Conservation (phyloP, 2,888 invertebrate species). For the Nymphalis c-album region DNA sequence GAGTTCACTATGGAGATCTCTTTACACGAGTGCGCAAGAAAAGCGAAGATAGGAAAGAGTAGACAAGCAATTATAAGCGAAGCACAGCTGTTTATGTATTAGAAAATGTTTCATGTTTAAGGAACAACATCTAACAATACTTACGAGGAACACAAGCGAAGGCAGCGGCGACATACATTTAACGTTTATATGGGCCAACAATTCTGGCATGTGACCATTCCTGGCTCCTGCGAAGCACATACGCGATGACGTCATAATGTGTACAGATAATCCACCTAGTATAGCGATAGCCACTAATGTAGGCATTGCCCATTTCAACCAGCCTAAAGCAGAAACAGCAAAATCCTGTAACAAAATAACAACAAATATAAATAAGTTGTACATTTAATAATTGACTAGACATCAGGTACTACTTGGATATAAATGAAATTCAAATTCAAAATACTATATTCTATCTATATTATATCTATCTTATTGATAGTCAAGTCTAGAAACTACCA, state of each 20-base stretch:
- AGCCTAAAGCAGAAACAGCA: constrained; percentile 88
- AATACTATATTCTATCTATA: no score
- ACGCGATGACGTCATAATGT: constrained; percentile 96
- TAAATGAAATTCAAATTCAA: no score
- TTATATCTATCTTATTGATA: no score
- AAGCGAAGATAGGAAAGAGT: no score
- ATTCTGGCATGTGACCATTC: constrained; percentile 92
- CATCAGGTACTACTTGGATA: no score
- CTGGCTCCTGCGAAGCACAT: constrained; percentile 96
- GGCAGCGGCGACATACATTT: constrained; percentile 89
- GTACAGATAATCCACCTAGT: constrained; percentile 95
- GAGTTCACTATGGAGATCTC: no score
- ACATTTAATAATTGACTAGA: no score
- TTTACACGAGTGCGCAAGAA: no score
- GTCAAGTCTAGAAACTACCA: no score
- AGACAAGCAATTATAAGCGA: no score
- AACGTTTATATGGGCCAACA: constrained; percentile 89
- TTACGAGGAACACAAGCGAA: constrained; percentile 90
- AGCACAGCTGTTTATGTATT: no score
- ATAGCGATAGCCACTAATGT: constrained; percentile 95
- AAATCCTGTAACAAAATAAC: constrained; percentile 85
- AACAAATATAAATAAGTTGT: not conserved
- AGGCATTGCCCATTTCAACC: constrained; percentile 91
- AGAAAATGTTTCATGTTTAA: not conserved
- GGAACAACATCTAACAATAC: constrained; percentile 43